These are phyloP conservation scores for Tupaia tana DNA, from an alignment of 2,113 vertebrate species.

Conservation along the genomic window DNA sequence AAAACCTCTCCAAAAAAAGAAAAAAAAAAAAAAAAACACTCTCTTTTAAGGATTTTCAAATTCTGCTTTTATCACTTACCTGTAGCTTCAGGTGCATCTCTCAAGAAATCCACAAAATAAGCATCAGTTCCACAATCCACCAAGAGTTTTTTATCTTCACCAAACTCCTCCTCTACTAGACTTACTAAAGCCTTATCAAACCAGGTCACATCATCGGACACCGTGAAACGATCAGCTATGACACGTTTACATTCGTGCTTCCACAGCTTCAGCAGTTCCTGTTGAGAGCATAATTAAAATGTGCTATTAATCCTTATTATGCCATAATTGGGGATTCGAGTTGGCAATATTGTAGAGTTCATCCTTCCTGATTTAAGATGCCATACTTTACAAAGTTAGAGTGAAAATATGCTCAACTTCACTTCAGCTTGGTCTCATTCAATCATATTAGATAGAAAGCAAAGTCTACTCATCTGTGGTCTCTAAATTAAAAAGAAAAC, in stretches of 20 bases:
- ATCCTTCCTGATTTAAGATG: neutral
- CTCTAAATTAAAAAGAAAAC: conserved; percentile 50
- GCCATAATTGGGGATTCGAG: neutral
- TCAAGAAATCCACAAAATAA: conserved; percentile 97
- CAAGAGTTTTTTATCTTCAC: conserved; percentile 80
- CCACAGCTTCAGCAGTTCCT: conserved; percentile 93
- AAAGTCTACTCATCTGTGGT: neutral
- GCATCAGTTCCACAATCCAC: conserved; percentile 86
- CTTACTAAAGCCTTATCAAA: conserved; percentile 90
- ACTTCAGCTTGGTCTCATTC: neutral
- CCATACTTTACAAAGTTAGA: neutral
- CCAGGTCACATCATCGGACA: conserved; percentile 91
- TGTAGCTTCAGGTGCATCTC: conserved; percentile 91
- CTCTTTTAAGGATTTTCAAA: neutral
- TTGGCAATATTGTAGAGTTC: neutral
- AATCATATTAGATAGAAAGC: neutral
- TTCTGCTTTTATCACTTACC: conserved; percentile 84
- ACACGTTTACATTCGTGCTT: conserved; percentile 97
- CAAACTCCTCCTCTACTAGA: conserved; percentile 89
- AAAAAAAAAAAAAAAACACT: too few species aligned
- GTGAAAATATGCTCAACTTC: neutral
- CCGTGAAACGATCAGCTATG: conserved; percentile 95
- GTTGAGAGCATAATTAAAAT: neutral
- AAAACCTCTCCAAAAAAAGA: too few species aligned
- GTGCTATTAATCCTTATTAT: neutral